Percentiles rank a stretch among this genome's conserved stretches.
Evolutionary conservation across 2,797 vertebrate species (phyloP).

Genomic region (Megaceryle alcyon): DNA sequence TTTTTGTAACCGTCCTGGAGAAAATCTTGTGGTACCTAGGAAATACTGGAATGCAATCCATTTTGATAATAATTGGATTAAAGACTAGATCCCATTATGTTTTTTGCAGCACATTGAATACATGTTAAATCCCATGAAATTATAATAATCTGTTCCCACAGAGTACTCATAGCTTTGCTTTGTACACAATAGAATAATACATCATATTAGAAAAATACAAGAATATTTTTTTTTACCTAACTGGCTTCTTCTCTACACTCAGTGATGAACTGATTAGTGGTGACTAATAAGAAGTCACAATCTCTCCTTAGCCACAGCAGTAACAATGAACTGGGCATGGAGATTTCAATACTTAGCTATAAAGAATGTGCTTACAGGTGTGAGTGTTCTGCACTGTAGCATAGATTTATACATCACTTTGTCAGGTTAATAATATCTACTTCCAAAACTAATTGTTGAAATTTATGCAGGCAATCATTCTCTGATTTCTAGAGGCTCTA

Average conservation of each 20-base stretch:
- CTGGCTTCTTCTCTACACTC: not conserved
- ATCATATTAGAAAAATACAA: not conserved
- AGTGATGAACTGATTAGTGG: not conserved
- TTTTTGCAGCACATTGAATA: not conserved
- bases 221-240: not conserved
- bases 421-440: not conserved
- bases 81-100: not conserved
- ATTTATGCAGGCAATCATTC: not conserved
- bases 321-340: not conserved
- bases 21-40: not conserved
- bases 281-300: not conserved
- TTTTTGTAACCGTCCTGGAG: not conserved
- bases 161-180: not conserved
- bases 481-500: not conserved
- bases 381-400: not conserved
- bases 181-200: not conserved
- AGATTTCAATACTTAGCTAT: not conserved
- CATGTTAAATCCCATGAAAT: not conserved
- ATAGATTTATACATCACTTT: not conserved
- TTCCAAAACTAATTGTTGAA: not conserved
- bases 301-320: not conserved
- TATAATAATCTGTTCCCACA: not conserved
- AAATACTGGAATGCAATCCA: not conserved
- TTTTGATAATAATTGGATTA: not conserved
- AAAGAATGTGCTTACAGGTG: not conserved